Evolutionary conservation across 2,113 vertebrate genomes (phyloP), one percentile per base, ranked within the genome.

Genomic region (Cettia cetti): DNA sequence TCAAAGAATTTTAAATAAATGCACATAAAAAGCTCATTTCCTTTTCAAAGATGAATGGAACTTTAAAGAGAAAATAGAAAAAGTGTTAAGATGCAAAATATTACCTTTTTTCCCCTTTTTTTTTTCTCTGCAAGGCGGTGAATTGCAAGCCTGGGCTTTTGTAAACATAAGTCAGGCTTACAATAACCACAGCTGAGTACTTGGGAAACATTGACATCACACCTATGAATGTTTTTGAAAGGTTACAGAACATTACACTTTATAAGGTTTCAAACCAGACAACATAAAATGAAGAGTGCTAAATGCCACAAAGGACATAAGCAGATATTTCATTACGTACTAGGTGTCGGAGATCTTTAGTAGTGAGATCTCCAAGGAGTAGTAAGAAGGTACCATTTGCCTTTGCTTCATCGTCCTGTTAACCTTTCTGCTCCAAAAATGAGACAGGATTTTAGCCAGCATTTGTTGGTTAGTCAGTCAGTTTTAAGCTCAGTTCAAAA

Each of bases 201-300:
- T 59, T 79, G 28, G 33, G 75, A 96, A 96, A 92, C 39, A 90
- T 6, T 47, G 59, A 47, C 37, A 86, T 95, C 90, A 64, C 89
- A 94, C 74, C 65, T 91, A 59, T 54, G 22, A 90, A 49, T 19
- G 44, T n/a, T 63, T 64, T 56, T 94, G 70, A 91, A 81, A 97
- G 77, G 80, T 74, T 74, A 90, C 53, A 86, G 23, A 86, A 69
- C 87, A 39, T 92, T 71, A 88, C 81, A 77, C 52, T 94, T 96
- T 50, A 89, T 81, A 60, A 80, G 59, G 45, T 81, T 88, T 88
- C 75, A 84, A 86, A 91, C 35, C 68, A 88, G n/a, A 69, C 56
- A 92, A 92, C 49, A 39, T 85, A 95, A 66, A 93, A 75, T 69
- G 59, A 77, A 72, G 44, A 17, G 15, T 75, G 68, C 40, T 30